Conservation (phyloP, 2,888 invertebrate genomes). For the Lottia gigantea region DNA sequence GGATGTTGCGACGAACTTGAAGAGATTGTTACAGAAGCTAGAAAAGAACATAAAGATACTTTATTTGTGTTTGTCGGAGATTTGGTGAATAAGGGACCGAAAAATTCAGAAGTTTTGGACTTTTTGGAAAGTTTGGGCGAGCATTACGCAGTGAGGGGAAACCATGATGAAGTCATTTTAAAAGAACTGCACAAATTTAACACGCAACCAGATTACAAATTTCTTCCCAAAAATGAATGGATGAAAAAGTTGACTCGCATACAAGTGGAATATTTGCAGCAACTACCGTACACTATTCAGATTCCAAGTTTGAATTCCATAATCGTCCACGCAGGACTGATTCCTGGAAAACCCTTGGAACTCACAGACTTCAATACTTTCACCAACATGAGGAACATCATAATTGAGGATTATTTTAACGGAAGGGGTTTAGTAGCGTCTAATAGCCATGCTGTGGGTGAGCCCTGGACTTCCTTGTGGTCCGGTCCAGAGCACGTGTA, state of each 20-base stretch:
- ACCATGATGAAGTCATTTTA: slow-evolving; percentile 63
- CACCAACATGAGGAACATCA: slow-evolving; percentile 64
- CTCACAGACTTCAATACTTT: slow-evolving; percentile 53
- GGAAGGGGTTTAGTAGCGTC: slow-evolving; percentile 33
- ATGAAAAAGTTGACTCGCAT: slow-evolving; percentile 48
- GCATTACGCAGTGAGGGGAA: slow-evolving; percentile 59
- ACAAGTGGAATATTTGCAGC: slow-evolving; percentile 56
- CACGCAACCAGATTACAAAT: slow-evolving; percentile 29
- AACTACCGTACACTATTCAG: slow-evolving; percentile 64
- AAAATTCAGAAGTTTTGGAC: slow-evolving; percentile 55
- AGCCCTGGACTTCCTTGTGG: slow-evolving; percentile 64
- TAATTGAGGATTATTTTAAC: slow-evolving; percentile 29
- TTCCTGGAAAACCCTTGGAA: slow-evolving; percentile 56
- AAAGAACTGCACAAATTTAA: slow-evolving; percentile 39
- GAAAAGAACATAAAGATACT: slow-evolving; percentile 31
- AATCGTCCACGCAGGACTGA: slow-evolving; percentile 66
- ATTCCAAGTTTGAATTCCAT: slow-evolving; percentile 58
- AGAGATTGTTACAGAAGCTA: slow-evolving; percentile 48
- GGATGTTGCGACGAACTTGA: slow-evolving; percentile 65
- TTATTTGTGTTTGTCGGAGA: slow-evolving; percentile 64
- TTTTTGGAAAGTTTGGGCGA: slow-evolving; percentile 36
- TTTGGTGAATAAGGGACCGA: slow-evolving; percentile 66
- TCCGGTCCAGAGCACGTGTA: slow-evolving; percentile 66
- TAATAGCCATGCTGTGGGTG: slow-evolving; percentile 45
- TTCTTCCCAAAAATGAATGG: slow-evolving; percentile 55